Evolutionary conservation across 2,113 vertebrate genomes (phyloP).

Genomic region (Paradisaea rubra): DNA sequence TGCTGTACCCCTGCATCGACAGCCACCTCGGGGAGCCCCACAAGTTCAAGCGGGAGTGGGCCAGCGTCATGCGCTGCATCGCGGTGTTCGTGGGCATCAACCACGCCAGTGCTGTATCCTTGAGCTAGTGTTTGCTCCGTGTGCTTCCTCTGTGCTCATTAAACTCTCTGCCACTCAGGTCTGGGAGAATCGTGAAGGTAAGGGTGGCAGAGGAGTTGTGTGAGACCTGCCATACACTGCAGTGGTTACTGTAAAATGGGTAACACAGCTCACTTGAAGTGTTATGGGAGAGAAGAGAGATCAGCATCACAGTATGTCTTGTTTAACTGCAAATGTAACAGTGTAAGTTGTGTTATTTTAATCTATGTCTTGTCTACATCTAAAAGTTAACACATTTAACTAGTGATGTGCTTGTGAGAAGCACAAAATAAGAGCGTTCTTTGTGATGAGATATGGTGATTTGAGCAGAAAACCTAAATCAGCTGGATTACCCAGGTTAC

Average conservation of each 20-base stretch:
- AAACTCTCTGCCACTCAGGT: background rate
- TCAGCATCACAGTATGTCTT: fast-evolving
- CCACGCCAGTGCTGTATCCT: slow-evolving; percentile 85
- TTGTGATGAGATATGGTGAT: background rate
- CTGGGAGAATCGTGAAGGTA: background rate
- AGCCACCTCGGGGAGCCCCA: slow-evolving; percentile 81
- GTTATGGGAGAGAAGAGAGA: fast-evolving
- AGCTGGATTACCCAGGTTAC: background rate
- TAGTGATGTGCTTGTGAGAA: background rate
- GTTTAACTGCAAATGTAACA: background rate
- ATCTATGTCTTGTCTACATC: background rate
- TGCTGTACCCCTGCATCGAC: slow-evolving; percentile 83
- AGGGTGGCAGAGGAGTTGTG: background rate
- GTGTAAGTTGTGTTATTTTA: background rate
- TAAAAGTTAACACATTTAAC: background rate
- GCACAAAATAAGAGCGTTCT: background rate
- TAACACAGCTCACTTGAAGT: background rate
- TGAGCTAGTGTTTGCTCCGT: background rate
- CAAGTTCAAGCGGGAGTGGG: slow-evolving; percentile 83
- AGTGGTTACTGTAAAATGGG: fast-evolving
- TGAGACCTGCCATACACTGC: background rate
- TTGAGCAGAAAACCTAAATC: background rate
- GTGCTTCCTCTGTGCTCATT: fast-evolving
- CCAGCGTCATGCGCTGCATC: slow-evolving; percentile 82
- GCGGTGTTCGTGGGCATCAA: slow-evolving; percentile 83